Evolutionary conservation across 1,140 invertebrate genomes (phyloP).

Genomic region (Drosophila aff.): DNA sequence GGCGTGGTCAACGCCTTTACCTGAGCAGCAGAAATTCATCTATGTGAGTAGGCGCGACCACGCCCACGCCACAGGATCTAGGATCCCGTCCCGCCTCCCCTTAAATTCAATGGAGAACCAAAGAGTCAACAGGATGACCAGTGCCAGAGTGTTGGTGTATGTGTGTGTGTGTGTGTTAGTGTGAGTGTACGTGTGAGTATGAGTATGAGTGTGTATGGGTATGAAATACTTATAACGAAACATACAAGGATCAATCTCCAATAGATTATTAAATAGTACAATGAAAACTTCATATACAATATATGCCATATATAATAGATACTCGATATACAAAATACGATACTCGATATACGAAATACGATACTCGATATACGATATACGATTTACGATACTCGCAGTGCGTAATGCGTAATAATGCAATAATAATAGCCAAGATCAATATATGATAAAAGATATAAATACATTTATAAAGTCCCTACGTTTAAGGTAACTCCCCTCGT

Average conservation of each 20-base stretch:
- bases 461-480: slow-evolving; percentile 44
- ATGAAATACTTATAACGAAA: slow-evolving; percentile 72
- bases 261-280: slow-evolving; percentile 82
- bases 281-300: slow-evolving; percentile 82
- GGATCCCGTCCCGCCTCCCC: slow-evolving; percentile 37
- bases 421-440: slow-evolving; percentile 73
- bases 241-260: slow-evolving; percentile 79
- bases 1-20: slow-evolving; percentile 69
- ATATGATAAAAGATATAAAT: slow-evolving; percentile 56
- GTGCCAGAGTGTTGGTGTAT: slow-evolving; percentile 39
- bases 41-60: slow-evolving; percentile 75
- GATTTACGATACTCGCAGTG: slow-evolving; percentile 57
- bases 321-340: slow-evolving; percentile 56
- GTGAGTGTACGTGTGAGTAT: slow-evolving; percentile 30
- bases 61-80: slow-evolving; percentile 29
- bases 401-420: slow-evolving; percentile 79
- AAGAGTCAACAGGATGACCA: slow-evolving; percentile 17
- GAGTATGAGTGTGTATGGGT: slow-evolving; percentile 42
- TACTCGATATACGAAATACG: slow-evolving; percentile 58
- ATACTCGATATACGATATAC: slow-evolving; percentile 69
- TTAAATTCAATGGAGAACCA: neutral
- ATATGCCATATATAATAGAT: slow-evolving; percentile 71
- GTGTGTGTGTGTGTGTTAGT: slow-evolving; percentile 19
- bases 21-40: slow-evolving; percentile 81
- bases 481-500: slow-evolving; percentile 41